Base-by-base conservation (phyloP, 2,888 invertebrate species). In the Tinea semifulvella region DNA sequence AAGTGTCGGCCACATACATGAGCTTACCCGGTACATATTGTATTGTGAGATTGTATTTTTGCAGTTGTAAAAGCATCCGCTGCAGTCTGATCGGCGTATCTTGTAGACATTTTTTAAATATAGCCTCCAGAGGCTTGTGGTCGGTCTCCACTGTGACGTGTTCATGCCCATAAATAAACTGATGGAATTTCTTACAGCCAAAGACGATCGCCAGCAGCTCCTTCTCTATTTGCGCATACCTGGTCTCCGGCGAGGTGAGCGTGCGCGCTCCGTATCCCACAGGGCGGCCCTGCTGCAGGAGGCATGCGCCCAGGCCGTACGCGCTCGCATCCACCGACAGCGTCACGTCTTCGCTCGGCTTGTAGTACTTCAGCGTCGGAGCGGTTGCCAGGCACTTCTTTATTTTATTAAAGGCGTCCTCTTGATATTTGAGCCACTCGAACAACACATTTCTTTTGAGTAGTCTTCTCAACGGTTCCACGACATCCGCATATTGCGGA, bases 121-220 rank as follows among this genome's bases (percentile, higher is more conserved):
- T 52, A n/a, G 53, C 8, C 35, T 53, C 57, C 10, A 63, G 46
- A 0, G 58, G 61, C 44, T 60, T 59, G 42, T 65, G 60, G 47
- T 65, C 61, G 18, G 50, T 54, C 36, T 57, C 47, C 2, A 63
- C 54, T n/a, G 35, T 48, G 3, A 58, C 42, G 11, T 46, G 44
- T 25, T 52, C 11, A 20, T 49, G 52, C n/a, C 52, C 53, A 42
- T 51, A 53, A 17, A 52, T 44, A 11, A 47, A 53, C 20, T 53
- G 53, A 28, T 53, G 51, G 19, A 52, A 53, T 8, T 44, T 36
- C n/a, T 14, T 40, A 16, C 49, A 51, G 1, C 42, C 51, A 28
- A 52, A 53, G 1, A 49, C 48, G 1, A 52, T 48, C 8, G 51
- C 50, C 2, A 53, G 43, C 40, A 53, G 42, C 45, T 52, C 53